phyloP scores from a whole-genome alignment of 2,888 invertebrate genomes.

The Danaus chrysippus region DNA sequence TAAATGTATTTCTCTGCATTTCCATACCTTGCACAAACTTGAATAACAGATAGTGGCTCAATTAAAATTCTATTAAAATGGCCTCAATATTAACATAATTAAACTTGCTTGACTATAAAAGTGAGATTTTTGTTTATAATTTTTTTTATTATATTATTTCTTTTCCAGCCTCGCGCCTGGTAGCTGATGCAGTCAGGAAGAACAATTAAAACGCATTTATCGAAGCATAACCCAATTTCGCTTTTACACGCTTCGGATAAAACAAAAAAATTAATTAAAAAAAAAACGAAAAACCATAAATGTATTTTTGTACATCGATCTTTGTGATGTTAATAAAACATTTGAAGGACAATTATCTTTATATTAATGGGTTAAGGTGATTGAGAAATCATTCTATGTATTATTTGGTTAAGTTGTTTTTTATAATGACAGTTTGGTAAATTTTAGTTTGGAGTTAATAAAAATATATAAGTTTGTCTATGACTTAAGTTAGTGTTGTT shows the following conservation, averaged over 20 bases:
- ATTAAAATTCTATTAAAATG: no score
- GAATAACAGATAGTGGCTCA: no score
- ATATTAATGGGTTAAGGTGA: constrained; percentile 3
- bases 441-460: not conserved
- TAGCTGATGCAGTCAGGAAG: constrained; percentile 62
- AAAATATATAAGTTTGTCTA: constrained; percentile 8
- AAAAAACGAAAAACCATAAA: constrained; percentile 18
- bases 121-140: not conserved
- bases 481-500: constrained; percentile 49
- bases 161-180: constrained; percentile 61
- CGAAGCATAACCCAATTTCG: constrained; percentile 39
- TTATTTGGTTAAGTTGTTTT: constrained; percentile 21
- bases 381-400: constrained; percentile 21
- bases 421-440: not conserved
- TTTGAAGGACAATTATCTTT: constrained; percentile 10
- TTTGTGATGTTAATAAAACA: constrained; percentile 18
- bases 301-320: constrained; percentile 25
- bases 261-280: constrained; percentile 17
- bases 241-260: constrained; percentile 37
- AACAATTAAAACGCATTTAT: constrained; percentile 46
- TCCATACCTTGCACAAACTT: no score
- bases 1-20: no score
- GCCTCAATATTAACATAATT: no score
- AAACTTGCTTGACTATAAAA: no score
- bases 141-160: constrained; percentile 2